Conservation (phyloP, 2,113 vertebrate species). For the Grammomys surdaster region DNA sequence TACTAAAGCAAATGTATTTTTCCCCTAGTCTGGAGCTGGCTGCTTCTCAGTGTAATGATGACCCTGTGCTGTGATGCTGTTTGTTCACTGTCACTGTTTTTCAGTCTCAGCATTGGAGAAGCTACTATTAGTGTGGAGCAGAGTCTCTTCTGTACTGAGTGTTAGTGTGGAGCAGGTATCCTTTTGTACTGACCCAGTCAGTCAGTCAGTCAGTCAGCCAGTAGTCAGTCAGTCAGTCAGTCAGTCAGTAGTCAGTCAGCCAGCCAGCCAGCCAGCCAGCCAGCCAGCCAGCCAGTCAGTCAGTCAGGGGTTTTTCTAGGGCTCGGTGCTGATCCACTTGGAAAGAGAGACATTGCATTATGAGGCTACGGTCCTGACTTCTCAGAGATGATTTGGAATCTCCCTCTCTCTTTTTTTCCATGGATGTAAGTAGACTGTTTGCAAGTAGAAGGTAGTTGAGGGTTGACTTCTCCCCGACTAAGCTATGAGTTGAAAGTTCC, state of each 20-base stretch:
- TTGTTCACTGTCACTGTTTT: neutral
- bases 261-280: neutral
- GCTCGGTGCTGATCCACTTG: neutral
- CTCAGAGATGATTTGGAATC: slow-evolving; percentile 63
- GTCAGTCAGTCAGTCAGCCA: neutral
- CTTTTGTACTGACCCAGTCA: neutral
- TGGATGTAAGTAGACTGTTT: slow-evolving; percentile 17
- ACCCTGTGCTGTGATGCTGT: neutral
- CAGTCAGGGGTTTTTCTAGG: neutral
- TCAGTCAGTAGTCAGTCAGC: neutral
- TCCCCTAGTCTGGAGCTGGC: slow-evolving; percentile 28
- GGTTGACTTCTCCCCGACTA: slow-evolving; percentile 64
- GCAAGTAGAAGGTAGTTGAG: slow-evolving; percentile 43
- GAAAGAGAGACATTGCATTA: slow-evolving; percentile 32
- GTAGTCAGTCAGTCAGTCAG: too few relatives aligned
- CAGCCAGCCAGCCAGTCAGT: neutral
- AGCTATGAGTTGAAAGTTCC: slow-evolving; percentile 81
- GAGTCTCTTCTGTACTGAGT: neutral
- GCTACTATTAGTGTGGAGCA: slow-evolving; percentile 18
- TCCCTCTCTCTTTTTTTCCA: slow-evolving; percentile 35
- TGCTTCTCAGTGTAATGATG: neutral
- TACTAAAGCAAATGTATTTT: slow-evolving; percentile 48
- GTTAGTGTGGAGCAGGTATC: neutral
- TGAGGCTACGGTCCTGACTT: slow-evolving; percentile 40
- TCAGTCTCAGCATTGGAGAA: slow-evolving; percentile 8